These are phyloP conservation scores for Patagioenas fasciata DNA, from an alignment of 2,113 vertebrate species.

Conservation along the genomic window DNA sequence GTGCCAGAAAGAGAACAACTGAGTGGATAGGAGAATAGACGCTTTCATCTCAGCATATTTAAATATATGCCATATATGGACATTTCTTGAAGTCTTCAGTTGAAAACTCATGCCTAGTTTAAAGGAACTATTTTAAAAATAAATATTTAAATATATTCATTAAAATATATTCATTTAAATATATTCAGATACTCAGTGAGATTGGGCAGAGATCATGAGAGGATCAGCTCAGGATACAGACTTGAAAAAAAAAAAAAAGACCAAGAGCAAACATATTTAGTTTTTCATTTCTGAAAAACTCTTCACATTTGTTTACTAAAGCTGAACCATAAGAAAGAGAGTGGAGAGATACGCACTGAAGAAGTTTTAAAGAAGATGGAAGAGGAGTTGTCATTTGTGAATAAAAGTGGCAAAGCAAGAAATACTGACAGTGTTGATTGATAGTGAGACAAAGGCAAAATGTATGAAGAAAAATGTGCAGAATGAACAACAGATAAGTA, in stretches of 20 bases:
- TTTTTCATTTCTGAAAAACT: not conserved
- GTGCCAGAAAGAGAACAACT: not conserved
- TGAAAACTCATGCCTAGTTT: not conserved
- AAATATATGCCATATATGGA: not conserved
- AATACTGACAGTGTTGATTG: not conserved
- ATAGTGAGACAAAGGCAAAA: not conserved
- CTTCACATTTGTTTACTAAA: not conserved
- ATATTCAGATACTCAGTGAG: not conserved
- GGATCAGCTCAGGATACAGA: not conserved
- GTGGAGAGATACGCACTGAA: not conserved
- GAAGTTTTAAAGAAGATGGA: not conserved
- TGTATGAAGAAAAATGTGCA: not conserved
- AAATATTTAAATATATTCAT: not conserved
- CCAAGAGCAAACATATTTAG: not conserved
- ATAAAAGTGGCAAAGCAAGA: not conserved
- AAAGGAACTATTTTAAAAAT: not conserved
- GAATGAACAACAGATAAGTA: not conserved
- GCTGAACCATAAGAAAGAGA: not conserved
- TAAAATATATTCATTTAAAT: too few relatives aligned
- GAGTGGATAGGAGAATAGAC: not conserved
- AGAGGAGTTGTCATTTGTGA: not conserved
- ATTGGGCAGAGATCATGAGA: not conserved
- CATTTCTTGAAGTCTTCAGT: not conserved
- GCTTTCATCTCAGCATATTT: not conserved
- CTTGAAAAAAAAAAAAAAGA: not conserved